Evolutionary conservation across 2,113 vertebrate species (phyloP).

Genomic region (Cyprinus carpio): DNA sequence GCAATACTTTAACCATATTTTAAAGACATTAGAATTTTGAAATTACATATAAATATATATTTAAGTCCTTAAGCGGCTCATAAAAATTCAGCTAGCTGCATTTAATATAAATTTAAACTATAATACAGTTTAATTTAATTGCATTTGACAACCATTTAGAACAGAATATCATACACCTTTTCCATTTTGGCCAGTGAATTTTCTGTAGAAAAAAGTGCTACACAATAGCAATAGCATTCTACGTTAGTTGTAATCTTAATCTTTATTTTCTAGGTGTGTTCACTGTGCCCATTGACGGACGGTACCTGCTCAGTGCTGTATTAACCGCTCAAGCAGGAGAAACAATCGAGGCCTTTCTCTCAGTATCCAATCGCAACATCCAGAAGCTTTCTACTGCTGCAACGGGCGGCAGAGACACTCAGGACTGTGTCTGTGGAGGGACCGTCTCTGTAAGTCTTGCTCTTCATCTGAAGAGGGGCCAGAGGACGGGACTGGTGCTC

Average conservation of each 20-base stretch:
- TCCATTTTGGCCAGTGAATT: too few relatives aligned
- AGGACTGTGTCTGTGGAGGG: constrained; percentile 79
- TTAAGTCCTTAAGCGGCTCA: not conserved
- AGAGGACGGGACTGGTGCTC: constrained; percentile 80
- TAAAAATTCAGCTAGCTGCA: not conserved
- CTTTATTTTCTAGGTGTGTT: constrained; percentile 81
- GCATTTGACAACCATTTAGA: too few relatives aligned
- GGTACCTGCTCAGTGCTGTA: constrained; percentile 88
- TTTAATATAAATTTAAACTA: not conserved
- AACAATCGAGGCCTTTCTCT: constrained; percentile 84
- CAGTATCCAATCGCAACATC: constrained; percentile 84
- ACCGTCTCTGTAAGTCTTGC: constrained; percentile 83
- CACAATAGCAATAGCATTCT: not conserved
- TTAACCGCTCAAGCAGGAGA: constrained; percentile 82
- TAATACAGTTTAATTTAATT: not conserved
- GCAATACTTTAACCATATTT: not conserved
- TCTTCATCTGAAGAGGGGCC: constrained; percentile 83
- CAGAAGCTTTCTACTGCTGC: constrained; percentile 86
- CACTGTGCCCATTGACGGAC: constrained; percentile 83
- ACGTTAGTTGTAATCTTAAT: not conserved
- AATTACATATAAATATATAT: not conserved
- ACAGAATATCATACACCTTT: too few relatives aligned
- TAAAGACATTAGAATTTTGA: not conserved
- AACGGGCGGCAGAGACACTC: constrained; percentile 73
- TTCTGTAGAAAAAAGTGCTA: too few relatives aligned